phyloP scores from a whole-genome alignment of 2,888 invertebrate genomes.

The Drosophila maculinotata region DNA sequence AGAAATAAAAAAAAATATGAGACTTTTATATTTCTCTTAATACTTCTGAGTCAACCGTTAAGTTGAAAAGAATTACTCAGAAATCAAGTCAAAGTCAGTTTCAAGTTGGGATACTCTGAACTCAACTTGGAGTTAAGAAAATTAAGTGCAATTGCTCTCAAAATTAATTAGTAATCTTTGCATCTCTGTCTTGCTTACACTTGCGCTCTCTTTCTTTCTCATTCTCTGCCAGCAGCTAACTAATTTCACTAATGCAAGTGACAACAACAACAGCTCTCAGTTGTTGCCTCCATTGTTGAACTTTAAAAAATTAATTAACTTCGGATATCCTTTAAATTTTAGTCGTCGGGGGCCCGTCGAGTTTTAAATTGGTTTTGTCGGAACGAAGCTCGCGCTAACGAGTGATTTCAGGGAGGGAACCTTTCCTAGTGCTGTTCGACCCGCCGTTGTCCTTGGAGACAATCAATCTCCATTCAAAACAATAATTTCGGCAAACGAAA shows the following conservation, averaged over 20 bases:
- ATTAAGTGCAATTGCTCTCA: conserved; percentile 58
- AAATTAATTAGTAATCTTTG: conserved; percentile 72
- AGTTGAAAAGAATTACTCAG: neutral
- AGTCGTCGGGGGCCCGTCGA: conserved; percentile 33
- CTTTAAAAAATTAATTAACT: conserved; percentile 80
- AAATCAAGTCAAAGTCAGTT: conserved; percentile 33
- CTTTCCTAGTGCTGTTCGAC: conserved; percentile 41
- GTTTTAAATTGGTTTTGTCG: conserved; percentile 57
- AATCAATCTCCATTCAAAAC: conserved; percentile 82
- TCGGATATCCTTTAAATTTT: conserved; percentile 66
- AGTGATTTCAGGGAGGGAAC: conserved; percentile 35
- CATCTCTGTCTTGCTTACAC: neutral
- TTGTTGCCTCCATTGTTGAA: conserved; percentile 60
- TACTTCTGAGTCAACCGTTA: neutral
- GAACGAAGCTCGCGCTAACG: conserved; percentile 43
- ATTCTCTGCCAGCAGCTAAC: conserved; percentile 18
- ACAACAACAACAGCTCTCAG: conserved; percentile 42
- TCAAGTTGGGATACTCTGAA: conserved; percentile 17
- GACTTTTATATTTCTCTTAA: too few species aligned
- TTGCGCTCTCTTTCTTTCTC: neutral
- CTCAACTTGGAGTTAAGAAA: conserved; percentile 25
- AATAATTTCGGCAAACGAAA: conserved; percentile 71
- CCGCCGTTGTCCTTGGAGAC: conserved; percentile 81
- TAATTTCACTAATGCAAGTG: conserved; percentile 78
- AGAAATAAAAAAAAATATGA: too few species aligned